Percentiles rank a stretch among this genome's conserved stretches.
phyloP scores from a whole-genome alignment of 2,797 vertebrate species.

The Parotocinclus haroldoi region DNA sequence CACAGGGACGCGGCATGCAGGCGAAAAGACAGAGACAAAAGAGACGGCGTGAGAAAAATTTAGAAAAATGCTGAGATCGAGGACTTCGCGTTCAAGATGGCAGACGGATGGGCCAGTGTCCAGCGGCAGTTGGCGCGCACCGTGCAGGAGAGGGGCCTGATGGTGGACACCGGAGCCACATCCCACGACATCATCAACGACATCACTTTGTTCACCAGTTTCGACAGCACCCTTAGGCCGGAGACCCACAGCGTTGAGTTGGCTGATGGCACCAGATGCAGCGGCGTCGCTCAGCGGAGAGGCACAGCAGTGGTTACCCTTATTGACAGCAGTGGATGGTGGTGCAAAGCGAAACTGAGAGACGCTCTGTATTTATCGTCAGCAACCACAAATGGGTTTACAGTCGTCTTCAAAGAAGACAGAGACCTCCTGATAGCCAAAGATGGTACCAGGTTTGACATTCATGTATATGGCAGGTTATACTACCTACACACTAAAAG shows the following conservation, averaged over 20 bases:
- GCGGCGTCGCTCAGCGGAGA: constrained; percentile 9
- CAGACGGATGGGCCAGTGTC: too few species aligned
- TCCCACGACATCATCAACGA: constrained; percentile 41
- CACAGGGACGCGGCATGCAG: constrained; percentile 40
- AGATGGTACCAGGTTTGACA: constrained; percentile 9
- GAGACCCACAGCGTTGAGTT: constrained; percentile 21
- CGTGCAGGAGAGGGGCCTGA: constrained; percentile 23
- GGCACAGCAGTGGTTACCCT: constrained; percentile 22
- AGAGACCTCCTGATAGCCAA: constrained; percentile 14
- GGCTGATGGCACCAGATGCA: constrained; percentile 22
- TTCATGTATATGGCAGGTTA: constrained; percentile 13
- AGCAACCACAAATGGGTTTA: constrained; percentile 25
- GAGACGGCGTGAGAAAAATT: constrained; percentile 24
- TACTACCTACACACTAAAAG: constrained; percentile 33
- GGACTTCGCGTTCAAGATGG: constrained; percentile 29
- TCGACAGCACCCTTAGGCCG: constrained; percentile 20
- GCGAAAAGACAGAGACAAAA: constrained; percentile 12
- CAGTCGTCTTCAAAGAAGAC: constrained; percentile 33
- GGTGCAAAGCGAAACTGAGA: background rate
- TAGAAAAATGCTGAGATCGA: background rate
- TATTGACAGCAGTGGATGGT: background rate
- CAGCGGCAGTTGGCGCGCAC: constrained; percentile 7
- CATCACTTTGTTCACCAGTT: constrained; percentile 6
- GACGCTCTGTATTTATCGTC: constrained; percentile 23
- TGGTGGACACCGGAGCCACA: constrained; percentile 46